These are phyloP conservation scores for Ganaspis brasiliensis DNA, from an alignment of 2,888 invertebrate genomes.

Conservation along the genomic window DNA sequence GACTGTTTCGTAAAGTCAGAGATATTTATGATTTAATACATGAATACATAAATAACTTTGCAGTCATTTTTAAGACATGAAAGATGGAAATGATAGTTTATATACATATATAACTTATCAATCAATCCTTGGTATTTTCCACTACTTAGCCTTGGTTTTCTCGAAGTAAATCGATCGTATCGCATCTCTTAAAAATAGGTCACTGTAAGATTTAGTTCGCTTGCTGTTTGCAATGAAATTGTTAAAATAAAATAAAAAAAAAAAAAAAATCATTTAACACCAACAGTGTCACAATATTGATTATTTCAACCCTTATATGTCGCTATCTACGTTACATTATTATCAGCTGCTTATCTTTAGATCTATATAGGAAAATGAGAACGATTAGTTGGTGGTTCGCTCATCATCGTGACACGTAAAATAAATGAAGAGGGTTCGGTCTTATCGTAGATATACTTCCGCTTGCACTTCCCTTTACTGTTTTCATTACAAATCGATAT, in stretches of 20 bases:
- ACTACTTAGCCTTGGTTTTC: slow-evolving; percentile 26
- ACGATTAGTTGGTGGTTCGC: slow-evolving; percentile 17
- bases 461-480: not conserved
- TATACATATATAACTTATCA: slow-evolving; percentile 1
- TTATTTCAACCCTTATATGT: slow-evolving; percentile 9
- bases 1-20: not conserved
- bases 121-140: slow-evolving; percentile 13
- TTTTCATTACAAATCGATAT: not conserved
- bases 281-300: slow-evolving; percentile 7
- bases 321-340: not conserved
- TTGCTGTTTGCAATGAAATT: not conserved
- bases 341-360: slow-evolving; percentile 16
- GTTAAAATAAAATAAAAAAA: no score
- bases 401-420: slow-evolving; percentile 8
- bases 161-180: slow-evolving; percentile 1
- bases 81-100: not conserved
- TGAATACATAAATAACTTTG: not conserved
- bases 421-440: slow-evolving; percentile 14
- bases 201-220: slow-evolving; percentile 9
- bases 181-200: slow-evolving; percentile 5
- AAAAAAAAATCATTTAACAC: not conserved
- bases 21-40: not conserved
- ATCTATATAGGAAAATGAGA: slow-evolving; percentile 3
- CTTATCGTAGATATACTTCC: not conserved
- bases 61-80: slow-evolving; percentile 7